Conservation (phyloP, 2,113 vertebrate genomes). For the Mirounga angustirostris region DNA sequence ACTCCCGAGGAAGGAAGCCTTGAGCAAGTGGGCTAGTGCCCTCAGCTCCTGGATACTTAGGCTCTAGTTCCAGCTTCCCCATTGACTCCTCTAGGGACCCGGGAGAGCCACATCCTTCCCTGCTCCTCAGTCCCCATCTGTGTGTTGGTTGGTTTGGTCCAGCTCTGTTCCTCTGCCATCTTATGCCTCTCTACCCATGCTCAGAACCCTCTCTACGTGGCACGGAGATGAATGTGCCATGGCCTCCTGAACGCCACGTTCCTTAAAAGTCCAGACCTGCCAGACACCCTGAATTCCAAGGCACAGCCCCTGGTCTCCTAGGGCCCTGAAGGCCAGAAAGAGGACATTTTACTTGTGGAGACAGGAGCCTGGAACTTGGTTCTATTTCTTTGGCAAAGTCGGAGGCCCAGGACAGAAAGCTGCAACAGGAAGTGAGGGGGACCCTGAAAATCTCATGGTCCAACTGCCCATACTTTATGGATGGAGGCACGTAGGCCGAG, state of each 20-base stretch:
- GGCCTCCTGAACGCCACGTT: neutral
- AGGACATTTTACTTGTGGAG: too few relatives aligned
- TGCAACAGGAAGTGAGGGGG: neutral
- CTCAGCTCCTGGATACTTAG: neutral
- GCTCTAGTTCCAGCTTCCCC: neutral
- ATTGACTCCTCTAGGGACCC: neutral
- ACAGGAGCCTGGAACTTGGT: too few relatives aligned
- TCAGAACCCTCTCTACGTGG: neutral
- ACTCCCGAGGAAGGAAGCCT: rapidly evolving
- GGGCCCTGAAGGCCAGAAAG: rapidly evolving
- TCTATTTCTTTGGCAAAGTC: neutral
- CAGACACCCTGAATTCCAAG: neutral
- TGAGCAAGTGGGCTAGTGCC: neutral
- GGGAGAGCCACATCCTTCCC: neutral
- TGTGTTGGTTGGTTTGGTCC: neutral
- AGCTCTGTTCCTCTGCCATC: neutral
- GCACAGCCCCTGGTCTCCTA: neutral
- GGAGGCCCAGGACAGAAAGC: neutral
- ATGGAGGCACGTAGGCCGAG: neutral
- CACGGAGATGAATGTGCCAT: rapidly evolving
- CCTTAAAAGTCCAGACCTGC: neutral
- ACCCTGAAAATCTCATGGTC: neutral
- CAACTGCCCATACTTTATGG: neutral
- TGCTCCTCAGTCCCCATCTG: neutral
- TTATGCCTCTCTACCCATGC: rapidly evolving